These are phyloP conservation scores for Luidia sarsii DNA, from an alignment of 53 echinoderm and acorn worm species.

Conservation along the genomic window DNA sequence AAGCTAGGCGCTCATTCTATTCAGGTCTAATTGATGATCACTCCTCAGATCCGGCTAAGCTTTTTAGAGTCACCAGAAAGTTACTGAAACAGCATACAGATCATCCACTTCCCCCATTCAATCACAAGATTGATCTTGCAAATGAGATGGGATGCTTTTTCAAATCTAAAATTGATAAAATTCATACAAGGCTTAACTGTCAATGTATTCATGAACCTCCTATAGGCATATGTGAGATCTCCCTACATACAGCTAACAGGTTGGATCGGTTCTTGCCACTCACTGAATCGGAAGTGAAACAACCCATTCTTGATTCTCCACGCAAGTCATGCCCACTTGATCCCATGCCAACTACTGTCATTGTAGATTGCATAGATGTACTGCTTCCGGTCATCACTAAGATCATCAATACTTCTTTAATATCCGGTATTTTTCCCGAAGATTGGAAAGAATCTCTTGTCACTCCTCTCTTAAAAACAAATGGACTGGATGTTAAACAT, in stretches of 20 bases:
- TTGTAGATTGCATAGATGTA: slow-evolving; percentile 30
- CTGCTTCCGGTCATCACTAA: slow-evolving; percentile 3
- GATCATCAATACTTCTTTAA: slow-evolving; percentile 13
- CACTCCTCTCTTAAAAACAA: neutral
- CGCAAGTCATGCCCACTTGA: slow-evolving; percentile 5
- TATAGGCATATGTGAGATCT: neutral
- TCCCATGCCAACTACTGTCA: slow-evolving; percentile 24
- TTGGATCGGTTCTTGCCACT: slow-evolving; percentile 1
- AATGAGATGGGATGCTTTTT: slow-evolving; percentile 12
- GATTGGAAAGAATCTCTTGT: neutral
- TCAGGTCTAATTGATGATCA: slow-evolving; percentile 12
- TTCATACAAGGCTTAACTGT: neutral
- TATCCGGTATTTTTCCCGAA: neutral
- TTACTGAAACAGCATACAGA: neutral
- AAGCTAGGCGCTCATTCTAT: neutral
- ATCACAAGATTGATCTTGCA: neutral
- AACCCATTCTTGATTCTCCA: neutral
- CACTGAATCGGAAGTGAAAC: slow-evolving; percentile 1
- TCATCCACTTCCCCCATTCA: neutral
- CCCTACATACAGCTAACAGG: neutral
- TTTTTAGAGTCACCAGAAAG: neutral
- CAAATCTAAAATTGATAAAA: neutral
- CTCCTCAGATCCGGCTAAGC: neutral
- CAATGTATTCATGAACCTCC: neutral
- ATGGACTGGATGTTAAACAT: neutral